Percentiles rank a stretch among this genome's conserved stretches.
phyloP scores from a whole-genome alignment of 2,888 invertebrate species.

The Drosophila longiperda region DNA sequence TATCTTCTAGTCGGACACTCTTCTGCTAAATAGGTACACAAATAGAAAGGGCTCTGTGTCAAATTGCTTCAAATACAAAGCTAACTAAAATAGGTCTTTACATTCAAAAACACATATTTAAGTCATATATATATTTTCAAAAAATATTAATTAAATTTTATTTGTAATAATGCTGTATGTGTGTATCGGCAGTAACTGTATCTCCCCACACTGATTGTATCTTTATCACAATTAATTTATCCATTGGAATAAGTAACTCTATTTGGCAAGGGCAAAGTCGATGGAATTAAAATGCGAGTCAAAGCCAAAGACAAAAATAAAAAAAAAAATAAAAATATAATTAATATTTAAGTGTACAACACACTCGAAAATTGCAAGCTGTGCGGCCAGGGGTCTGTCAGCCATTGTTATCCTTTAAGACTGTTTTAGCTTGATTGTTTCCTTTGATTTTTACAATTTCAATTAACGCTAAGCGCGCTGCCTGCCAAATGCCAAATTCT shows the following conservation, averaged over 20 bases:
- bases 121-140: no score
- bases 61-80: background rate
- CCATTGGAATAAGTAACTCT: background rate
- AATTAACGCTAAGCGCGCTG: constrained; percentile 62
- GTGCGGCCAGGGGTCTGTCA: constrained; percentile 48
- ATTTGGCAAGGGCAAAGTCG: background rate
- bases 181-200: background rate
- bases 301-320: constrained; percentile 25
- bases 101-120: no score
- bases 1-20: background rate
- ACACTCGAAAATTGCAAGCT: constrained; percentile 62
- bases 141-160: no score
- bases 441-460: constrained; percentile 77
- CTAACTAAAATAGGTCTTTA: background rate
- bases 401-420: constrained; percentile 53
- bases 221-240: background rate
- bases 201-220: no score
- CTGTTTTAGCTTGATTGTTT: constrained; percentile 53
- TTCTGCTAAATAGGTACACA: background rate
- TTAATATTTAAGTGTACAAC: constrained; percentile 45
- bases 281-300: background rate
- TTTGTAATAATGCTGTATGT: background rate
- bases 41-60: background rate
- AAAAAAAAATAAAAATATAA: constrained; percentile 35
- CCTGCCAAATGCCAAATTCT: background rate